phyloP scores from a whole-genome alignment of 2,888 invertebrate species.

The Watsonalla cultraria region DNA sequence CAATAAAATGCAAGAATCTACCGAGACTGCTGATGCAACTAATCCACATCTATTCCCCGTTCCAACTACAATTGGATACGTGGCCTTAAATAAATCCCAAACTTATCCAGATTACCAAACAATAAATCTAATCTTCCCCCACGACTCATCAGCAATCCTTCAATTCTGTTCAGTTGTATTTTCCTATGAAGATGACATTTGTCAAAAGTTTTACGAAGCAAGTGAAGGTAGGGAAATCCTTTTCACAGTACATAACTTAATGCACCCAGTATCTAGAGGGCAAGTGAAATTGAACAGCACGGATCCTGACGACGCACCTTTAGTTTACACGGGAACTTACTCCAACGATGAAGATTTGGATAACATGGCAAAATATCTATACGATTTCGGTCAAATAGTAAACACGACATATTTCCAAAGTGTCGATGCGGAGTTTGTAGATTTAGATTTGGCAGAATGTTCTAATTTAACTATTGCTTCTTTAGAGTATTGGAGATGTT shows the following conservation, averaged over 20 bases:
- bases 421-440: constrained; percentile 18
- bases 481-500: constrained; percentile 30
- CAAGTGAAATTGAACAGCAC: constrained; percentile 18
- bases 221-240: constrained; percentile 13
- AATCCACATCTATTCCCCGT: constrained; percentile 11
- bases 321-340: constrained; percentile 13
- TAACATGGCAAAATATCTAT: constrained; percentile 5
- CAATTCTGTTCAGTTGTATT: constrained; percentile 10
- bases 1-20: constrained; percentile 4
- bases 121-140: constrained; percentile 11
- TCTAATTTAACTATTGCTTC: constrained; percentile 8
- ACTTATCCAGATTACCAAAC: constrained; percentile 14
- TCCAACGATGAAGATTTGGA: constrained; percentile 10
- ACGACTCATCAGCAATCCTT: constrained; percentile 18
- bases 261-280: constrained; percentile 51
- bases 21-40: background rate
- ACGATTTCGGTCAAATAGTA: constrained; percentile 15
- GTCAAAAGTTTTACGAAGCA: constrained; percentile 47
- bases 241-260: constrained; percentile 10
- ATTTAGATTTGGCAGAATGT: constrained; percentile 21
- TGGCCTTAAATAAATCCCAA: constrained; percentile 11
- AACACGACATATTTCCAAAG: constrained; percentile 16
- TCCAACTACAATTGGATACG: constrained; percentile 15
- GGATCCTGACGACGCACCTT: constrained; percentile 20
- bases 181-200: constrained; percentile 13